phyloP scores from a whole-genome alignment of 1,140 invertebrate genomes.

The Drosophila saltans region DNA sequence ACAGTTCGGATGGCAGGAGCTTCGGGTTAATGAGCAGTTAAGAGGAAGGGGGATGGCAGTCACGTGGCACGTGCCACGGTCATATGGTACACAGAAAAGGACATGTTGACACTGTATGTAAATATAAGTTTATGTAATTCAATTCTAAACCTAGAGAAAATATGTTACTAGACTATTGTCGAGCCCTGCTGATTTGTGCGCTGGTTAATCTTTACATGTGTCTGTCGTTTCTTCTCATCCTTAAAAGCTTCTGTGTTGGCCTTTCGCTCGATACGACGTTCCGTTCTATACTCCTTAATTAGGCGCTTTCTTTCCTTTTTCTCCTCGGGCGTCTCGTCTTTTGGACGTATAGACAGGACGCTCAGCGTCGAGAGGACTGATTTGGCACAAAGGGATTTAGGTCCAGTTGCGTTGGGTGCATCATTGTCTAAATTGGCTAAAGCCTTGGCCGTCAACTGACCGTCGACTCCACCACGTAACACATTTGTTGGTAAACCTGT shows the following conservation, averaged over 20 bases:
- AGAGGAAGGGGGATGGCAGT: neutral
- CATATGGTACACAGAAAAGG: neutral
- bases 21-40: constrained; percentile 1
- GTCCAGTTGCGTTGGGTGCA: constrained; percentile 80
- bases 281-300: constrained; percentile 92
- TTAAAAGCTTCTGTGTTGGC: constrained; percentile 93
- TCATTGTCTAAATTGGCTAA: constrained; percentile 87
- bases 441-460: constrained; percentile 88
- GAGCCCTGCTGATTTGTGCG: constrained; percentile 89
- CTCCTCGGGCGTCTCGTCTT: constrained; percentile 93
- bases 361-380: constrained; percentile 89
- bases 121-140: constrained; percentile 49
- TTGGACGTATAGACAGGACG: constrained; percentile 89
- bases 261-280: constrained; percentile 94
- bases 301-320: constrained; percentile 91
- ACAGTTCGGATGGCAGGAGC: constrained; percentile 1
- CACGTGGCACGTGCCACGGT: neutral
- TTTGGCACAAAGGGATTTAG: constrained; percentile 86
- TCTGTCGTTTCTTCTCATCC: constrained; percentile 92
- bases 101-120: constrained; percentile 27
- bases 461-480: constrained; percentile 84
- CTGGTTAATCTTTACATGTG: constrained; percentile 90
- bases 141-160: constrained; percentile 36
- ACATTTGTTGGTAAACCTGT: constrained; percentile 90
- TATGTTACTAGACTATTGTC: constrained; percentile 85